Base-by-base conservation (phyloP, 2,888 invertebrate species). In the Sphecodes monilicornis region DNA sequence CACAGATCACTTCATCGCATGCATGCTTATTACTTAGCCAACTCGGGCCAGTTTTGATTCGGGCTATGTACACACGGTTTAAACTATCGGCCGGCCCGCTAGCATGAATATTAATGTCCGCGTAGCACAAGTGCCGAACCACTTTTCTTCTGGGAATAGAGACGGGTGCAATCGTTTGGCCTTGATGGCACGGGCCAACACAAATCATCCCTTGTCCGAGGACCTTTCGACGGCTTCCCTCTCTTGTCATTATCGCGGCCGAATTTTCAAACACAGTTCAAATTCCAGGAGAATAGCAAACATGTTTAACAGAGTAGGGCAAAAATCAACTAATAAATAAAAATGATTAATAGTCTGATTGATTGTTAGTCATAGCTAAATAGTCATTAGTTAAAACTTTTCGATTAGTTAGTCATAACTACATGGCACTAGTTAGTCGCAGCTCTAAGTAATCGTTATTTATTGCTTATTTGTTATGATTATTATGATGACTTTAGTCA, bases 1-100 rank as follows among this genome's bases (percentile, higher is more conserved):
- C 91, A 90, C 90, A 88, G 92, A 93, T 93, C 92, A 90, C 91
- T 93, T 92, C 89, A 91, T 93, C 89, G 93, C 92, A 92, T 93
- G 93, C 91, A 91, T 90, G 92, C 89, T 92, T 91, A 92, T 92
- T 92, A 91, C 90, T 91, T 84, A 84, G 76, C 82, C 76, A 64
- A 70, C 74, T 81, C 75, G 64, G 83, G 78, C 69, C 71, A 75
- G 78, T 87, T 90, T 89, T 84, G 84, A 86, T 88, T 90, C 86
- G 81, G 72, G 82, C 81, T 72, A 72, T 80, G 75, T 81, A 80
- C 80, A 84, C 81, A 78, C 57, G 32, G 64, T 71, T 64, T 74
- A 78, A 71, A 80, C 71, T 84, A 16, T 73, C 75, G 66, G 50
- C 43, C 78, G 60, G 32, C 54, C 73, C 5, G 76, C 66, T 57